Conservation (phyloP, 2,797 vertebrate genomes). For the Falco rusticolus region DNA sequence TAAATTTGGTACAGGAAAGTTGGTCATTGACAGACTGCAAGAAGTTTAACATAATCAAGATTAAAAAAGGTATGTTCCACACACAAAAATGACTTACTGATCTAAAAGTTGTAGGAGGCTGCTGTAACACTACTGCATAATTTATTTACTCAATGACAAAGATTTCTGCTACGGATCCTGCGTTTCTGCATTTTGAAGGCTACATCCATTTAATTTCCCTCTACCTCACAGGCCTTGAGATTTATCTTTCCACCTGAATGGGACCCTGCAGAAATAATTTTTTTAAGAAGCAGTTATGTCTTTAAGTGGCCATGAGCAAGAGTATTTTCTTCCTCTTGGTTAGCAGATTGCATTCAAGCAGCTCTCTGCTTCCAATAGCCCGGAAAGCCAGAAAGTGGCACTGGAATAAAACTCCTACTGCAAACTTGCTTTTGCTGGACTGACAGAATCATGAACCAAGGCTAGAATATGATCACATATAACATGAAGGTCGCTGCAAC, state of each 20-base stretch:
- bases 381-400: neutral
- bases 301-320: neutral
- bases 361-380: neutral
- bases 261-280: neutral
- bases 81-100: neutral
- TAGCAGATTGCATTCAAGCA: neutral
- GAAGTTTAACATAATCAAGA: neutral
- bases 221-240: neutral
- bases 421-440: neutral
- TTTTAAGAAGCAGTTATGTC: neutral
- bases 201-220: neutral
- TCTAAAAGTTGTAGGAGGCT: neutral
- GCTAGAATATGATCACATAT: neutral
- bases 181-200: neutral
- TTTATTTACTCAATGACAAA: neutral
- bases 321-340: neutral
- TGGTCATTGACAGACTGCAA: slow-evolving; percentile 89
- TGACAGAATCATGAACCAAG: neutral
- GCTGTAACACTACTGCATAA: neutral
- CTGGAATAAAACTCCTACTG: neutral
- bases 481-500: neutral
- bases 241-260: neutral
- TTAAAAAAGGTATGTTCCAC: neutral
- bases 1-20: slow-evolving; percentile 81
- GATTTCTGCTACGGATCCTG: neutral